Base-by-base conservation (phyloP, 2,888 invertebrate species). In the Apocheima hispidaria region DNA sequence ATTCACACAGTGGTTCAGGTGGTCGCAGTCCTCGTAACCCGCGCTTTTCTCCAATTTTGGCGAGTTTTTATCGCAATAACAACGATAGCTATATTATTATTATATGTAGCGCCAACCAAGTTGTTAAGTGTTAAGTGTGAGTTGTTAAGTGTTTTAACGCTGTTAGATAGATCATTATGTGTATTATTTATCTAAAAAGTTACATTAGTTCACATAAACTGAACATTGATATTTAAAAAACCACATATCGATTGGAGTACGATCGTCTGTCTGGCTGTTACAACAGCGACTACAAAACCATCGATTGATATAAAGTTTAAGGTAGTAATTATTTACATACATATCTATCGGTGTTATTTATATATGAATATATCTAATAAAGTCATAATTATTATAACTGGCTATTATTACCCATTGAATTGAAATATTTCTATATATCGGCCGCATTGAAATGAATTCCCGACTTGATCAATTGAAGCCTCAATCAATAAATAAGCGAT, bases 401-500 rank as follows among this genome's bases (percentile, higher is more conserved):
- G 28, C 38, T 51, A 33, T 30, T 30, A 58, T 26, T 60, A 28
- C 16, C 20, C 12, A n/a, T n/a, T n/a, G n/a, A n/a, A n/a, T n/a
- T n/a, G n/a, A n/a, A n/a, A n/a, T n/a, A n/a, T n/a, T n/a, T n/a
- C n/a, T n/a, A n/a, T n/a, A n/a, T n/a, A n/a, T 33, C 35, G 41
- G 14, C 28, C 53, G 14, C 33, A 60, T 62, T 64, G 21, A 65
- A 67, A 61, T 56, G 63, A 49, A 50, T 44, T 62, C 63, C 67
- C 62, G 26, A 56, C 68, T 71, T 82, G 83, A 85, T 89, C 81
- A 87, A 84, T 74, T 62, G 61, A 62, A 48, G 76, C 74, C 70
- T 76, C 71, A 75, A 88, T 91, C 89, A 81, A 91, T 90, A 83
- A 90, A 91, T 88, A 82, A 90, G 92, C 89, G 78, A 88, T 91